phyloP scores from a whole-genome alignment of 2,797 vertebrate species.

The Linurgus olivaceus region DNA sequence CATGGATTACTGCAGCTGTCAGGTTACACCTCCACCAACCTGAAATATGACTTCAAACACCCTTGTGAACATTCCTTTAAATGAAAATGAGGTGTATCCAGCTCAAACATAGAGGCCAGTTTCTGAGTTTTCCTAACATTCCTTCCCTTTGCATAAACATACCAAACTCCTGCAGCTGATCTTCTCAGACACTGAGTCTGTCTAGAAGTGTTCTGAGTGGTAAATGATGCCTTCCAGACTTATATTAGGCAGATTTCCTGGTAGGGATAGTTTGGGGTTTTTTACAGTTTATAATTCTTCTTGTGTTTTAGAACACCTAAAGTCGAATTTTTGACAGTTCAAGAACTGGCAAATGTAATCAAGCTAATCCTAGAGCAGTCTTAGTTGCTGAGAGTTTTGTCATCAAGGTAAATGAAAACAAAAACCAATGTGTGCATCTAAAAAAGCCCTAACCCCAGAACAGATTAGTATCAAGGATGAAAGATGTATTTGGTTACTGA shows the following conservation, averaged over 20 bases:
- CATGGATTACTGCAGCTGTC: background rate
- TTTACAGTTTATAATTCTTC: background rate
- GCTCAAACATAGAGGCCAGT: background rate
- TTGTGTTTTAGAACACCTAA: background rate
- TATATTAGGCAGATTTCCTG: background rate
- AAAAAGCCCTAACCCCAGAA: background rate
- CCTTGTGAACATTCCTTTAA: background rate
- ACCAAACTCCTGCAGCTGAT: background rate
- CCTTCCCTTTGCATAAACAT: background rate
- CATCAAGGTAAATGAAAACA: background rate
- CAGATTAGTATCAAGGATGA: background rate
- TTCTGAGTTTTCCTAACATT: background rate
- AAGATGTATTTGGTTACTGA: background rate
- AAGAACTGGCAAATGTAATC: background rate
- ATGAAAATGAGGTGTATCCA: background rate
- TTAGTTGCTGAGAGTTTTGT: background rate
- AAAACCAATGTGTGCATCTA: background rate
- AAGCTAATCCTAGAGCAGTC: background rate
- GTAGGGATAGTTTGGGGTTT: fast-evolving
- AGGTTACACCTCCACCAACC: background rate
- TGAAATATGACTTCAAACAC: background rate
- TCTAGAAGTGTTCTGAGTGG: background rate
- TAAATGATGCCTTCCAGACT: background rate
- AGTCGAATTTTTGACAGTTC: background rate
- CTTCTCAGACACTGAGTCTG: background rate